Conservation (phyloP, 2,113 vertebrate genomes). For the Monarcha castaneiventris region DNA sequence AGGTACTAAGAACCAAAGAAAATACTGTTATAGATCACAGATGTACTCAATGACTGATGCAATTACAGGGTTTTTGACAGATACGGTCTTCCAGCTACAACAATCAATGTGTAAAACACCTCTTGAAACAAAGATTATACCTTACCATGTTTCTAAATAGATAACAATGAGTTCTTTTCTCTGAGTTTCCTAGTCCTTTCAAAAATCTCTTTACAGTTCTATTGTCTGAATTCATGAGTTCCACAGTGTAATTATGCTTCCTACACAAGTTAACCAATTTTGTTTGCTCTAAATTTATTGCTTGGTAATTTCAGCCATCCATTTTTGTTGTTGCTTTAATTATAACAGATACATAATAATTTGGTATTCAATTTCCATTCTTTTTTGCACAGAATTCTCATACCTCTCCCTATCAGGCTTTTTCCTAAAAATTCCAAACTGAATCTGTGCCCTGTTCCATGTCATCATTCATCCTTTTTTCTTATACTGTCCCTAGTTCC, state of each 20-base stretch:
- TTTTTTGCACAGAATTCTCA: not conserved
- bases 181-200: not conserved
- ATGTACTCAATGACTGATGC: not conserved
- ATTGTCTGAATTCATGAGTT: not conserved
- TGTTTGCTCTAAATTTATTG: not conserved
- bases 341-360: not conserved
- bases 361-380: not conserved
- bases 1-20: not conserved
- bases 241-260: not conserved
- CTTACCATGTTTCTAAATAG: not conserved
- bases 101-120: not conserved
- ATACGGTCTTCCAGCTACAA: not conserved
- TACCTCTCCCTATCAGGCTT: not conserved
- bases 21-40: not conserved
- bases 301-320: not conserved
- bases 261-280: not conserved
- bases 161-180: not conserved
- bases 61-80: not conserved
- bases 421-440: not conserved
- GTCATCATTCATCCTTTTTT: not conserved
- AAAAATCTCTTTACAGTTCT: not conserved
- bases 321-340: not conserved
- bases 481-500: not conserved
- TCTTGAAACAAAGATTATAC: not conserved
- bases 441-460: not conserved